These are phyloP conservation scores for Philhelius pedissequus DNA, from an alignment of 2,888 invertebrate genomes.

Conservation along the genomic window DNA sequence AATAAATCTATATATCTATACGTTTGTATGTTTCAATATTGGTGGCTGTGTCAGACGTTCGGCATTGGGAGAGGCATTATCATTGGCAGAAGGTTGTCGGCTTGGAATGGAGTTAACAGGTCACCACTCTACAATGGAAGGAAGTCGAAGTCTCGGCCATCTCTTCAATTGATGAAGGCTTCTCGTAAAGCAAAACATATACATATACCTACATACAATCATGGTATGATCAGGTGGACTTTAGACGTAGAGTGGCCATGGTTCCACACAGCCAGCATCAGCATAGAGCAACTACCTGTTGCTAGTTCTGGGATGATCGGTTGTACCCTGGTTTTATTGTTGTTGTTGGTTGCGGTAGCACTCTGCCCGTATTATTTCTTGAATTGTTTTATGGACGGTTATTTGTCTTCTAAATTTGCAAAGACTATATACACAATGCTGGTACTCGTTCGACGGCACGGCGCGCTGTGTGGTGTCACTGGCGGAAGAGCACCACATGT, in stretches of 20 bases:
- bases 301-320: constrained; percentile 42
- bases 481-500: background rate
- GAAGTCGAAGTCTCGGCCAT: background rate
- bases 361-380: constrained; percentile 49
- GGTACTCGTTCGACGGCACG: background rate
- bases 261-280: too few relatives aligned
- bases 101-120: constrained; percentile 65
- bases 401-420: constrained; percentile 50
- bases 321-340: constrained; percentile 22
- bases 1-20: constrained; percentile 4
- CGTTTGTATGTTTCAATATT: background rate
- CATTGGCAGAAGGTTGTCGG: constrained; percentile 54
- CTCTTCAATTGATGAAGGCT: constrained; percentile 25
- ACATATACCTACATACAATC: too few relatives aligned
- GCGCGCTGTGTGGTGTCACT: too few relatives aligned
- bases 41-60: constrained; percentile 27
- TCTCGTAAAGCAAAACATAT: background rate
- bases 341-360: constrained; percentile 3
- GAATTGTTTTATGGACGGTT: constrained; percentile 60
- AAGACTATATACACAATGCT: background rate
- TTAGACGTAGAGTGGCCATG: background rate
- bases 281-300: constrained; percentile 56
- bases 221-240: constrained; percentile 1
- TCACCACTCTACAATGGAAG: constrained; percentile 39
- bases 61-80: constrained; percentile 35